Percentiles rank a stretch among this genome's conserved stretches.
These are phyloP conservation scores for Siniperca undulata DNA, from an alignment of 2,797 vertebrate genomes.

Conservation along the genomic window DNA sequence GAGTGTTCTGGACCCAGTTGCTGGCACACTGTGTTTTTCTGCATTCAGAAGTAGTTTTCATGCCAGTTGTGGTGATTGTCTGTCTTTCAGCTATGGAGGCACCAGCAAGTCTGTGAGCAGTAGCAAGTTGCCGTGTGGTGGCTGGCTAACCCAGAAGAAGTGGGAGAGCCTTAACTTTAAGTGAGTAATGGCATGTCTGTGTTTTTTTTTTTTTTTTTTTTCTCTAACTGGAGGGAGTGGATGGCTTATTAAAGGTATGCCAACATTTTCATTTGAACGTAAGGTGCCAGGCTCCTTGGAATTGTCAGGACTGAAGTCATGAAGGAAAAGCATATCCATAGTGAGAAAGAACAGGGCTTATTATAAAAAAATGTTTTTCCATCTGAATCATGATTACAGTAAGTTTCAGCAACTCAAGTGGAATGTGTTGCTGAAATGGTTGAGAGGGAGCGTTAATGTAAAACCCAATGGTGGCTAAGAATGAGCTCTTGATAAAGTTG, in stretches of 20 bases:
- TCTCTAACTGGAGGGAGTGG: slow-evolving; percentile 33
- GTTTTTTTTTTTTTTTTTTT: slow-evolving; percentile 17
- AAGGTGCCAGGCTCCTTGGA: slow-evolving; percentile 56
- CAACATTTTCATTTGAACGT: slow-evolving; percentile 60
- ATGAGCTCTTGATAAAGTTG: slow-evolving; percentile 26
- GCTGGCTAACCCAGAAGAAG: slow-evolving; percentile 77
- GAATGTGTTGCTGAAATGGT: slow-evolving; percentile 42
- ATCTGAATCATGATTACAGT: slow-evolving; percentile 29
- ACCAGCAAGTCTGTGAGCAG: slow-evolving; percentile 69
- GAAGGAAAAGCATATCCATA: slow-evolving; percentile 32
- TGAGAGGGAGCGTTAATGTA: slow-evolving; percentile 11
- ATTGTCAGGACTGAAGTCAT: slow-evolving; percentile 19
- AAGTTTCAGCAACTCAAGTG: slow-evolving; percentile 30
- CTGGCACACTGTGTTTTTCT: slow-evolving; percentile 37
- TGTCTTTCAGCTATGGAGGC: slow-evolving; percentile 76
- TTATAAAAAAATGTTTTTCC: slow-evolving; percentile 46
- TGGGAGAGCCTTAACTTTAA: slow-evolving; percentile 84
- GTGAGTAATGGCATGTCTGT: slow-evolving; percentile 79
- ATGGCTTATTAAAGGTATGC: slow-evolving; percentile 53
- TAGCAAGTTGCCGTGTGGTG: slow-evolving; percentile 74
- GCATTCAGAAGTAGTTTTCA: slow-evolving; percentile 36
- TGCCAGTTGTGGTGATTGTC: slow-evolving; percentile 65
- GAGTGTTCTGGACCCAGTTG: slow-evolving; percentile 47
- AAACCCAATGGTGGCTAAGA: slow-evolving; percentile 13
- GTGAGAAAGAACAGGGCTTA: slow-evolving; percentile 47